These are phyloP conservation scores for Patagioenas fasciata DNA, from an alignment of 2,113 vertebrate species.

Conservation along the genomic window DNA sequence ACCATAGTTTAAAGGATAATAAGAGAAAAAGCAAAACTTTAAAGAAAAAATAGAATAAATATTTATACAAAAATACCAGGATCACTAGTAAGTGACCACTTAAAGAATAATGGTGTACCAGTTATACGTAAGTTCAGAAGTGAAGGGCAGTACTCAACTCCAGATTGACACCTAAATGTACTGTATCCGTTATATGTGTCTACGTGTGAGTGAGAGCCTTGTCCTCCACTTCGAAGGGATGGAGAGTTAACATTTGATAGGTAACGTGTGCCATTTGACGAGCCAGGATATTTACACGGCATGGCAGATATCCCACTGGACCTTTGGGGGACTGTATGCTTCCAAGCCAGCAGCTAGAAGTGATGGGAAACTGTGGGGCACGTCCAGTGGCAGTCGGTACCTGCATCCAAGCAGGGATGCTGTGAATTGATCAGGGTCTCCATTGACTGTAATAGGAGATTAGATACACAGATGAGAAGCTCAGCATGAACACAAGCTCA, in stretches of 20 bases:
- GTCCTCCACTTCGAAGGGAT: rapidly evolving
- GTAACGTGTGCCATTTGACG: background rate
- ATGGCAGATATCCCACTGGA: background rate
- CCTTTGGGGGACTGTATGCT: background rate
- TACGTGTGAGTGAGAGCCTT: background rate
- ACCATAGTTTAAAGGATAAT: background rate
- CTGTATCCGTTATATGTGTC: background rate
- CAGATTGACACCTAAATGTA: background rate
- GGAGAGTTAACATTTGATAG: background rate
- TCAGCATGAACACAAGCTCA: background rate
- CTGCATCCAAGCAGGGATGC: background rate
- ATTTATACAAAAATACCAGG: background rate
- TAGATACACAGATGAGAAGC: background rate
- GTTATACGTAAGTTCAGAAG: background rate
- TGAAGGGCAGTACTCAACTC: background rate
- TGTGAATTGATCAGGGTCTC: background rate
- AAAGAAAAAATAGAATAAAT: background rate
- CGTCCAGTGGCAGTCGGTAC: background rate
- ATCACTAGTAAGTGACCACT: background rate
- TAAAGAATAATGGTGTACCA: background rate
- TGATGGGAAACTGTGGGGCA: background rate
- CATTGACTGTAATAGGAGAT: background rate
- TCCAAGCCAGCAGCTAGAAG: background rate
- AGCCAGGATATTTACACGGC: background rate
- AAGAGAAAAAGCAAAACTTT: background rate